A percentile compares a stretch with the other conserved stretches of the same genome.
Conservation (phyloP, 2,888 invertebrate species). For the Copidosoma aretas region DNA sequence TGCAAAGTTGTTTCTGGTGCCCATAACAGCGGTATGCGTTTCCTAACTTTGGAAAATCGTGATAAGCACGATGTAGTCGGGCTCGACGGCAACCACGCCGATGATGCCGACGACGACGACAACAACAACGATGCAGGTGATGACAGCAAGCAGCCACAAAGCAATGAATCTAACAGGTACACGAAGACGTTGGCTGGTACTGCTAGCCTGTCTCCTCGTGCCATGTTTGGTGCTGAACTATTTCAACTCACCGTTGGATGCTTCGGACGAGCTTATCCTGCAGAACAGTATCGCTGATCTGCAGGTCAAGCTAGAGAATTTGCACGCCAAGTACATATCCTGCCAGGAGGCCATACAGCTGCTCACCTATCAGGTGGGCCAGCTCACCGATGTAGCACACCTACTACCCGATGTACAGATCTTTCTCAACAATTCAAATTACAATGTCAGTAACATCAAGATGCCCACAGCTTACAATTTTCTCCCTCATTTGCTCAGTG, state of each 20-base stretch:
- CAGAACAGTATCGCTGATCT: constrained; percentile 73
- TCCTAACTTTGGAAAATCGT: constrained; percentile 12
- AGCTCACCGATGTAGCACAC: constrained; percentile 54
- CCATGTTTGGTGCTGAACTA: constrained; percentile 57
- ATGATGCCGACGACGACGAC: no score
- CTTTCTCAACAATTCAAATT: constrained; percentile 60
- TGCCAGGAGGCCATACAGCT: constrained; percentile 79
- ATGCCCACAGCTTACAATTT: constrained; percentile 84
- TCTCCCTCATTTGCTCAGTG: constrained; percentile 83
- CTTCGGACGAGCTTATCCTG: constrained; percentile 52
- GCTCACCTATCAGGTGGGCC: constrained; percentile 70
- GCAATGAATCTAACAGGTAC: no score
- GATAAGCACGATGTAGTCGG: constrained; percentile 40
- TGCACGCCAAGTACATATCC: constrained; percentile 79
- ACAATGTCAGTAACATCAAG: constrained; percentile 65
- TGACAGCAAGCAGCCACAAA: constrained; percentile 29
- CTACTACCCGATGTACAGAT: constrained; percentile 57
- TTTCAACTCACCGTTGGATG: constrained; percentile 51
- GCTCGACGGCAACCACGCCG: no score
- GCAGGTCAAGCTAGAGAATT: constrained; percentile 78
- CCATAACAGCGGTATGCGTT: no score
- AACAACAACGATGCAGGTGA: no score
- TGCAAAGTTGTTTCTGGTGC: no score
- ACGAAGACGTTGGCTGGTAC: constrained; percentile 54
- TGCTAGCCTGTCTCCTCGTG: constrained; percentile 52